Evolutionary conservation across 2,888 invertebrate genomes (phyloP).

Genomic region (Carpatolechia fugitivella): DNA sequence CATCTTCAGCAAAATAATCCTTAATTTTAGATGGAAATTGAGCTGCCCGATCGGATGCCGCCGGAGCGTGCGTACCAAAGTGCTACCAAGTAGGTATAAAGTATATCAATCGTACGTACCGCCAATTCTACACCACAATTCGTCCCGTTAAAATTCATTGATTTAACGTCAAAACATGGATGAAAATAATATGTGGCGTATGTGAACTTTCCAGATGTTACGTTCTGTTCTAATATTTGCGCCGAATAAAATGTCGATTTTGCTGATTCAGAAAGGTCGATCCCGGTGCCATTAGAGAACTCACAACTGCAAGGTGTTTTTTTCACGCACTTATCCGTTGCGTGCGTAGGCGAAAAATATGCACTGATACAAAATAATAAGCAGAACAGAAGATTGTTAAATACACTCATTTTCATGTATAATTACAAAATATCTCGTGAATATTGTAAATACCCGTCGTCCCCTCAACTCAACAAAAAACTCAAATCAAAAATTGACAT

Average conservation of each 20-base stretch:
- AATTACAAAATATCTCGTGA: background rate
- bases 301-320: slow-evolving; percentile 62
- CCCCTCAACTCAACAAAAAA: background rate
- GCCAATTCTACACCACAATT: slow-evolving; percentile 45
- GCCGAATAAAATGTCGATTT: slow-evolving; percentile 48
- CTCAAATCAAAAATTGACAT: no score
- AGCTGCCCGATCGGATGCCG: no score
- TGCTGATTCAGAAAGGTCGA: slow-evolving; percentile 57
- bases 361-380: slow-evolving; percentile 32
- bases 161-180: slow-evolving; percentile 56
- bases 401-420: slow-evolving; percentile 33
- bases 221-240: slow-evolving; percentile 37
- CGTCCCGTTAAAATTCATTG: slow-evolving; percentile 34
- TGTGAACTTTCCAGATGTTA: slow-evolving; percentile 37
- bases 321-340: slow-evolving; percentile 51
- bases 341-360: slow-evolving; percentile 29
- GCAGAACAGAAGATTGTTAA: slow-evolving; percentile 24
- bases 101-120: slow-evolving; percentile 40
- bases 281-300: slow-evolving; percentile 71
- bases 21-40: no score
- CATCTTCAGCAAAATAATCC: no score
- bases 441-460: background rate
- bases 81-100: no score
- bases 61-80: no score
- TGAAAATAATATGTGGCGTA: slow-evolving; percentile 61